A percentile compares a stretch with the other conserved stretches of the same genome.
These are phyloP conservation scores for Basileuterus tristriatus DNA, from an alignment of 2,797 vertebrate species.

Conservation along the genomic window DNA sequence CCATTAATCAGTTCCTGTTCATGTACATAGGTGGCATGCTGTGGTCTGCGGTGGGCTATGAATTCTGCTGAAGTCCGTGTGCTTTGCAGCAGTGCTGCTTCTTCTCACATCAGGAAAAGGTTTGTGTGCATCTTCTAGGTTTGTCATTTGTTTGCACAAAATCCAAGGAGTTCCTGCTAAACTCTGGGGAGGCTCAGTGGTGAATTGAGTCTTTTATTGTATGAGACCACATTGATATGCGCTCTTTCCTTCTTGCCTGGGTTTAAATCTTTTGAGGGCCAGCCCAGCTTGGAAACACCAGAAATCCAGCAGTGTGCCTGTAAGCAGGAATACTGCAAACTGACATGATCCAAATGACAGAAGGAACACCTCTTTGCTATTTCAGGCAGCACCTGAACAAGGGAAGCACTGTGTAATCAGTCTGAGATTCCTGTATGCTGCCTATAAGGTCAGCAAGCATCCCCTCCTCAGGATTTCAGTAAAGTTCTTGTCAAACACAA, in stretches of 20 bases:
- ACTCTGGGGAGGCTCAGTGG: background rate
- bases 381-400: background rate
- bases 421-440: background rate
- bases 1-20: constrained; percentile 85
- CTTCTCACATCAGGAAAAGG: background rate
- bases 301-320: background rate
- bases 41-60: constrained; percentile 32
- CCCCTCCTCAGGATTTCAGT: background rate
- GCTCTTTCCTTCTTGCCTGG: background rate
- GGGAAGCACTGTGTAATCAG: background rate
- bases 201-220: background rate
- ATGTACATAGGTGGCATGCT: constrained; percentile 64
- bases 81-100: background rate
- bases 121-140: background rate
- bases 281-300: background rate
- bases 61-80: constrained; percentile 63
- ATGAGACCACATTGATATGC: fast-evolving
- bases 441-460: background rate
- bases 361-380: background rate
- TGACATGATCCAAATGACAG: background rate
- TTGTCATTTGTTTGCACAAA: background rate
- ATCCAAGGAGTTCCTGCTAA: background rate
- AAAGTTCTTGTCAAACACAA: background rate
- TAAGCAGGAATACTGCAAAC: background rate
- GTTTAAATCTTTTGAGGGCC: background rate